A percentile compares a stretch with the other conserved stretches of the same genome.
phyloP scores from a whole-genome alignment of 2,888 invertebrate genomes.

The Acanthococcus lagerstroemiae region DNA sequence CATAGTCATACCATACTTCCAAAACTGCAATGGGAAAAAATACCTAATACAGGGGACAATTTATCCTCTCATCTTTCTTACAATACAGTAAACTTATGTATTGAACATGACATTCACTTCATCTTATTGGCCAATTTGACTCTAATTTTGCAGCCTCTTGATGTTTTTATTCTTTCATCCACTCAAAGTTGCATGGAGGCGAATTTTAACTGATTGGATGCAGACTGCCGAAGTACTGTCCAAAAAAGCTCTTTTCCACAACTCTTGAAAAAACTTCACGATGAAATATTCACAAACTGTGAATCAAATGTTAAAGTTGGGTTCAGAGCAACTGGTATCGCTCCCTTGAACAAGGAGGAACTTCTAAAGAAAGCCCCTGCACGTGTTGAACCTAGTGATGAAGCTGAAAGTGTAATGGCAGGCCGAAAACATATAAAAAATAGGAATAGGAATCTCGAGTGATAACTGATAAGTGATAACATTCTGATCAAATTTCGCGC shows the following conservation, averaged over 20 bases:
- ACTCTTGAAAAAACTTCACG: conserved; percentile 6
- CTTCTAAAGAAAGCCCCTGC: background rate
- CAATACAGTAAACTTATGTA: conserved; percentile 32
- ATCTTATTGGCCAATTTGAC: conserved; percentile 34
- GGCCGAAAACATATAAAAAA: too few relatives aligned
- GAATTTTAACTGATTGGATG: conserved; percentile 24
- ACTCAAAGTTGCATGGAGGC: conserved; percentile 34
- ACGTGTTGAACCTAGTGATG: background rate
- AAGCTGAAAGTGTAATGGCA: too few relatives aligned
- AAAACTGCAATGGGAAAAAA: background rate
- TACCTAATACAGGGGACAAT: background rate
- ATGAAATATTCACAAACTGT: background rate
- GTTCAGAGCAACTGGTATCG: conserved; percentile 10
- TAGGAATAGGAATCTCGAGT: too few relatives aligned
- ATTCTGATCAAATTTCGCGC: too few relatives aligned
- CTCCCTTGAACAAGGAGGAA: conserved; percentile 3
- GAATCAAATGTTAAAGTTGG: conserved; percentile 13
- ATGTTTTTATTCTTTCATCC: conserved; percentile 35
- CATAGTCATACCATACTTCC: conserved; percentile 11
- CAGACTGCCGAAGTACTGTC: background rate
- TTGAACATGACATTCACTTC: conserved; percentile 34
- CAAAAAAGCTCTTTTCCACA: conserved; percentile 16
- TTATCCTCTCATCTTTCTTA: conserved; percentile 31
- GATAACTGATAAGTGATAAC: too few relatives aligned
- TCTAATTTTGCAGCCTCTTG: conserved; percentile 35